Evolutionary conservation across 53 echinoderm and acorn worm species (phyloP).

Genomic region (Holothuria scabra): DNA sequence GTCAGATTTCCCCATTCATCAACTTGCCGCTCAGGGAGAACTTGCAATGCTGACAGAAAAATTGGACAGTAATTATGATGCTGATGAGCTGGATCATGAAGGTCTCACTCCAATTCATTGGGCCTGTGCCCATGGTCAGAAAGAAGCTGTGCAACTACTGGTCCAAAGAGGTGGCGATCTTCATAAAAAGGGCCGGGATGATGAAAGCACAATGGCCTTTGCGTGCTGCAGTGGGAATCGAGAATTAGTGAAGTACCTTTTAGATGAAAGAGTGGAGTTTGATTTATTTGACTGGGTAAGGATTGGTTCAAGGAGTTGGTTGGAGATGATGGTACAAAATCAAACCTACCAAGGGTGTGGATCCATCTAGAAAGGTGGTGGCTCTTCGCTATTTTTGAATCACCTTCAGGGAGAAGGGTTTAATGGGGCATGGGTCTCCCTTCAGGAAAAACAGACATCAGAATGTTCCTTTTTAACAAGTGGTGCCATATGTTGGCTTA

Average conservation of each 20-base stretch:
- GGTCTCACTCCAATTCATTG: constrained; percentile 85
- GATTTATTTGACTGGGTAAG: constrained; percentile 84
- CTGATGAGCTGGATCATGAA: constrained; percentile 61
- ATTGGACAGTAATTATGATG: constrained; percentile 65
- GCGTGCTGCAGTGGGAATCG: constrained; percentile 76
- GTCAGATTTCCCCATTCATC: constrained; percentile 85
- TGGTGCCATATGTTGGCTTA: no score
- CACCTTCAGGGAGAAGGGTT: no score
- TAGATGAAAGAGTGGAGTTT: constrained; percentile 69
- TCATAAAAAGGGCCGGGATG: constrained; percentile 65
- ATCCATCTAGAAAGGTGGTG: no score
- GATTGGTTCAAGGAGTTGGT: neutral
- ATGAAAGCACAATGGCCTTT: constrained; percentile 83
- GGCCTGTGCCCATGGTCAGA: constrained; percentile 89
- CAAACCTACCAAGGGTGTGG: no score
- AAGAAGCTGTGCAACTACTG: constrained; percentile 71
- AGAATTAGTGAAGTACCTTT: constrained; percentile 69
- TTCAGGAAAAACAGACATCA: no score
- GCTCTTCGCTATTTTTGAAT: no score
- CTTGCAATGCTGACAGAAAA: constrained; percentile 70
- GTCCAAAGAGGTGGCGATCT: constrained; percentile 68
- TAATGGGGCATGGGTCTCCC: no score
- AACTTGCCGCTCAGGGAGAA: constrained; percentile 97
- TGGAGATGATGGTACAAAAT: neutral
- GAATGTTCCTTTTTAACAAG: no score